Evolutionary conservation across 2,113 vertebrate genomes (phyloP).

Genomic region (Eidolon helvum): DNA sequence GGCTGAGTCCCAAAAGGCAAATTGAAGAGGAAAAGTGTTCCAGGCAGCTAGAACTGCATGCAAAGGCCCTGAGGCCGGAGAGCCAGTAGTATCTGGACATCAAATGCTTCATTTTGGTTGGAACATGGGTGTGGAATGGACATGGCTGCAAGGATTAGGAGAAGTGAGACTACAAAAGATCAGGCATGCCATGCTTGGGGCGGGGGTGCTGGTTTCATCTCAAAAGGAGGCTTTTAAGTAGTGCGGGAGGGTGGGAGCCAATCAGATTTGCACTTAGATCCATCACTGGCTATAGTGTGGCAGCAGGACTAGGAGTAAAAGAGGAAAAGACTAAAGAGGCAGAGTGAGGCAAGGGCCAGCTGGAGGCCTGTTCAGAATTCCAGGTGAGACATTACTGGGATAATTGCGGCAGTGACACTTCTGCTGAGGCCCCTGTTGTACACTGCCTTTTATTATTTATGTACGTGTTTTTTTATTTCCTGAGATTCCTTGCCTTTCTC

Average conservation of each 20-base stretch:
- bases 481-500: background rate
- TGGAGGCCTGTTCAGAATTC: background rate
- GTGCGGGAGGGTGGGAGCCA: background rate
- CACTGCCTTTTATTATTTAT: background rate
- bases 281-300: background rate
- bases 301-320: background rate
- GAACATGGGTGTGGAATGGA: background rate
- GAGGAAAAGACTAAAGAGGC: background rate
- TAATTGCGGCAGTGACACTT: background rate
- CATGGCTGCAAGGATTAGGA: background rate
- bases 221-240: background rate
- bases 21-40: background rate
- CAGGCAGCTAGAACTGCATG: background rate
- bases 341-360: background rate
- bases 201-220: background rate
- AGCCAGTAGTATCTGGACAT: background rate
- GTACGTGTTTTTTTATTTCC: background rate
- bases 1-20: background rate
- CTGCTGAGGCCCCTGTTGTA: too few relatives aligned
- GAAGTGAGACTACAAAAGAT: background rate
- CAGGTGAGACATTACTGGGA: background rate
- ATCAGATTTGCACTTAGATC: background rate
- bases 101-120: background rate
- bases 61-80: slow-evolving; percentile 10
- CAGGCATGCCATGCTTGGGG: background rate